Conservation (phyloP, 2,888 invertebrate species). For the Chromoteleia sp. region DNA sequence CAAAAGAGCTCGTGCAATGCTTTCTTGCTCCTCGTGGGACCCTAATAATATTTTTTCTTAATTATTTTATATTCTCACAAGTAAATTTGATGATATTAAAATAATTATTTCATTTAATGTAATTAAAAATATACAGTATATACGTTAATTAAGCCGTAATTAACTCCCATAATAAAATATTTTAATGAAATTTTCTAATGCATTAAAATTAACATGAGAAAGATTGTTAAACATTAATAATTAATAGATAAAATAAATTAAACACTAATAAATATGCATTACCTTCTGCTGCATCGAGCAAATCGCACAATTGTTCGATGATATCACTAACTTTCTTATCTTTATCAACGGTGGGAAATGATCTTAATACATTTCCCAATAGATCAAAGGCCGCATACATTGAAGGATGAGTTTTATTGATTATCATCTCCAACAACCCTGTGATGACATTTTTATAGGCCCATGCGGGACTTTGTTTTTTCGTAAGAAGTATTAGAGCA, state of each 20-base stretch:
- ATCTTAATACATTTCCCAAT: slow-evolving; percentile 78
- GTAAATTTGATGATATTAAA: no score
- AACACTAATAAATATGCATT: slow-evolving; percentile 6
- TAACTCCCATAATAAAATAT: no score
- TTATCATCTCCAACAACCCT: slow-evolving; percentile 76
- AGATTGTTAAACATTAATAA: no score
- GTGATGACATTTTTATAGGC: slow-evolving; percentile 81
- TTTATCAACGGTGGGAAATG: slow-evolving; percentile 74
- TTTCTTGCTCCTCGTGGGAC: slow-evolving; percentile 78
- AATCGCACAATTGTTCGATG: slow-evolving; percentile 76
- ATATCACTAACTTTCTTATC: slow-evolving; percentile 72
- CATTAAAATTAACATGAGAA: no score
- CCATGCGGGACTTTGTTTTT: slow-evolving; percentile 83
- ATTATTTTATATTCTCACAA: no score
- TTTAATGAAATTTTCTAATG: no score
- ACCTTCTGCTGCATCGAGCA: slow-evolving; percentile 77
- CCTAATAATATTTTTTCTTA: no score
- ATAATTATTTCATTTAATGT: slow-evolving; percentile 6
- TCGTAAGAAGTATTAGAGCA: slow-evolving; percentile 83
- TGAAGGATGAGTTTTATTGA: slow-evolving; percentile 73
- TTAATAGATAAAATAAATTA: no score
- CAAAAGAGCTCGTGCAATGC: slow-evolving; percentile 78
- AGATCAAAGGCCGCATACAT: slow-evolving; percentile 76
- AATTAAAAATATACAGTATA: no score
- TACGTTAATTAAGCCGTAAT: no score